A percentile compares a stretch with the other conserved stretches of the same genome.
Evolutionary conservation across 2,113 vertebrate species (phyloP).

Genomic region (Oryzias javanicus): DNA sequence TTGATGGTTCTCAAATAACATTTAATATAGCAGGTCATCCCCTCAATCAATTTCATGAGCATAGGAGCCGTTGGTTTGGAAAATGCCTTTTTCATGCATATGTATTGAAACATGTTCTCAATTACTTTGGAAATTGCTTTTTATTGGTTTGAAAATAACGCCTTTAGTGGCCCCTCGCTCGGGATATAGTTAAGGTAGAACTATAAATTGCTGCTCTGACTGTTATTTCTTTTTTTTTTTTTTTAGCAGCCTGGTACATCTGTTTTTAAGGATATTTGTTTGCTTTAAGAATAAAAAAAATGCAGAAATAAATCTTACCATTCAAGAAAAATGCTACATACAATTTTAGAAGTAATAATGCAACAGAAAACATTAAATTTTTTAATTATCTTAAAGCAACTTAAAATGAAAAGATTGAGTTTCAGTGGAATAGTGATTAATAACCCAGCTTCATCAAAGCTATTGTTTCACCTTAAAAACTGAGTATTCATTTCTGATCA

Average conservation of each 20-base stretch:
- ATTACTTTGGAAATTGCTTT: conserved; percentile 99
- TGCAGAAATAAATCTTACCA: no score
- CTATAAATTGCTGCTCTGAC: conserved; percentile 24
- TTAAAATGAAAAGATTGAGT: no score
- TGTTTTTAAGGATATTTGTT: neutral
- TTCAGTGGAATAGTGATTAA: no score
- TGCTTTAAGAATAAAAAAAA: neutral
- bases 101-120: conserved; percentile 99
- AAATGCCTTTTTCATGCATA: conserved; percentile 98
- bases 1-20: conserved; percentile 99
- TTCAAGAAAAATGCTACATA: no score
- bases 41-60: conserved; percentile 99
- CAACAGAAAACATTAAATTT: no score
- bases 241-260: neutral
- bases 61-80: conserved; percentile 90
- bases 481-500: no score
- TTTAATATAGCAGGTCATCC: conserved; percentile 99
- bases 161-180: conserved; percentile 76
- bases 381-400: no score
- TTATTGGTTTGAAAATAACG: conserved; percentile 91
- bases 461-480: no score
- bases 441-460: no score
- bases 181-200: conserved; percentile 69
- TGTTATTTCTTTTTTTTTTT: neutral
- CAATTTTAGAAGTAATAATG: no score